Base-by-base conservation (phyloP, 2,888 invertebrate genomes). In the Ornithoptera priamus region DNA sequence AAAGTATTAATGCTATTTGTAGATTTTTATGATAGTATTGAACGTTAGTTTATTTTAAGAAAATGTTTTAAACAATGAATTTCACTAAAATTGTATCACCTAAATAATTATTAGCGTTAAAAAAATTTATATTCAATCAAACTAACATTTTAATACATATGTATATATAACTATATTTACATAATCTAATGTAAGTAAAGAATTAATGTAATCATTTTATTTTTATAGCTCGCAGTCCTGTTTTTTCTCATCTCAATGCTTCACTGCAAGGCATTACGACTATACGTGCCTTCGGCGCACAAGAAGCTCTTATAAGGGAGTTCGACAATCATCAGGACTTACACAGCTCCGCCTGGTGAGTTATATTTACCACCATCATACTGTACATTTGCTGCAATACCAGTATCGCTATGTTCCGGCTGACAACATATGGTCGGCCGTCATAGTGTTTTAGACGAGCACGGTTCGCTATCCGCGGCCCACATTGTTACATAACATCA, bases 181-280 rank as follows among this genome's bases (percentile, higher is more conserved):
- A 2, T n/a, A 18, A 53, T 72, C 67, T 62, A 65, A 18, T 62
- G 24, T 61, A 18, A 58, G 18, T 56, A 71, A 50, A 63, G 46
- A 36, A 53, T 53, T n/a, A n/a, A 53, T 6, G 18, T 18, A 53
- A 18, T 6, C n/a, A 53, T n/a, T 7, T n/a, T n/a, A 6, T 18
- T 24, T 39, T 82, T 61, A 60, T 90, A 97, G 97, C 97, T 73
- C 95, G 98, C 71, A 98, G 98, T 78, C 99, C 99, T 0, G 97
- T 99, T n/a, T 99, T 98, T 90, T 96, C 97, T 2, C 98, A 99
- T 82, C 90, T 99, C 78, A 97, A 96, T 81, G 97, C 98, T 39
- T 95, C 97, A 0, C 92, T 99, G 7, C 96, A 97, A 84, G 99
- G 99, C 0, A 93, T 99, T 72, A 95, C 97, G 0, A 98, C 98